phyloP scores from a whole-genome alignment of 2,888 invertebrate genomes.

The Piscicola geometra region DNA sequence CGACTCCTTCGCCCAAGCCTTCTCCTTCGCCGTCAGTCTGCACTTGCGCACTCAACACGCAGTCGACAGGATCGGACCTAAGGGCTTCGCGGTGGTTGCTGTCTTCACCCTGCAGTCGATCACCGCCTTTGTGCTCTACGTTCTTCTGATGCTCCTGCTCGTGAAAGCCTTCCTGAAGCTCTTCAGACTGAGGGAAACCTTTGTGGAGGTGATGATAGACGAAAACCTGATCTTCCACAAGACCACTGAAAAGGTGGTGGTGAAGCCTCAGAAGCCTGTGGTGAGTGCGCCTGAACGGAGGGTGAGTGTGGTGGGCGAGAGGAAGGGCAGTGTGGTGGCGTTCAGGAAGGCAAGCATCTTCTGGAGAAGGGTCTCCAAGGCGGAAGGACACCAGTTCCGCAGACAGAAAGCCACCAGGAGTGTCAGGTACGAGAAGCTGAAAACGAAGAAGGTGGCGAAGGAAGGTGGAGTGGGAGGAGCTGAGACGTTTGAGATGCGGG shows the following conservation, averaged over 20 bases:
- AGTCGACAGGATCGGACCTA: neutral
- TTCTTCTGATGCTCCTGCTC: neutral
- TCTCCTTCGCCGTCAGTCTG: conserved; percentile 13
- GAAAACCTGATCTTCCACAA: conserved; percentile 2
- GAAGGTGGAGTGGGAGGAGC: neutral
- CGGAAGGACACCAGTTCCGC: conserved; percentile 10
- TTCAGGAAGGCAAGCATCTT: neutral
- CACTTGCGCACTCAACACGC: conserved; percentile 9
- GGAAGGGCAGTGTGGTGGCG: neutral
- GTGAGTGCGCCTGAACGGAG: neutral
- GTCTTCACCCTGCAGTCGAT: conserved; percentile 12
- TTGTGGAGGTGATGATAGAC: neutral
- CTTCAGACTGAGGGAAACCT: neutral
- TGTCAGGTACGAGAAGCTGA: neutral
- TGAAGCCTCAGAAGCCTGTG: neutral
- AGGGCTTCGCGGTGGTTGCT: conserved; percentile 15
- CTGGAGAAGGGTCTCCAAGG: neutral
- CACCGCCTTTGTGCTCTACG: neutral
- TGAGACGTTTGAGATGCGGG: neutral
- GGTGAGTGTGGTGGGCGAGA: neutral
- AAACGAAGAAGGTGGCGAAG: neutral
- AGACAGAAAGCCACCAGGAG: conserved; percentile 5
- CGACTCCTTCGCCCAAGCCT: neutral
- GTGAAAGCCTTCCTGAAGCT: neutral
- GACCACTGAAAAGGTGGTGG: neutral